These are phyloP conservation scores for Empis livida DNA, from an alignment of 2,888 invertebrate species.

Conservation along the genomic window DNA sequence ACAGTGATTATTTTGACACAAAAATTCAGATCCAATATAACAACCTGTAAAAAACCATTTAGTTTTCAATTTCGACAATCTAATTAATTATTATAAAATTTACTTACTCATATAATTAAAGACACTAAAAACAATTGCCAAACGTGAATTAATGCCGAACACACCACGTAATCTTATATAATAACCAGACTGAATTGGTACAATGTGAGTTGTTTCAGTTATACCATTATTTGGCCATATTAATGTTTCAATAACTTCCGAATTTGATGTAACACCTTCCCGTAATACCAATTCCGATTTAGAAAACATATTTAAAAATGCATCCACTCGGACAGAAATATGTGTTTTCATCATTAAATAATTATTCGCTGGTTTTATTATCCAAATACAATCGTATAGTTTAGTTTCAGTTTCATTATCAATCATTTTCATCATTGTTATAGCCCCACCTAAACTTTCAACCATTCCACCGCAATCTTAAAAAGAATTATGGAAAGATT, in stretches of 20 bases:
- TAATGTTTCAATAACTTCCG: slow-evolving; percentile 44
- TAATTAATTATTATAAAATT: neutral
- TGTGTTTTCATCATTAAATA: slow-evolving; percentile 54
- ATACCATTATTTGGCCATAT: slow-evolving; percentile 39
- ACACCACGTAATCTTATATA: slow-evolving; percentile 54
- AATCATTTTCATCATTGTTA: slow-evolving; percentile 65
- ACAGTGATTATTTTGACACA: slow-evolving; percentile 58
- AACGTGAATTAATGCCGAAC: slow-evolving; percentile 46
- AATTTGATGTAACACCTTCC: slow-evolving; percentile 53
- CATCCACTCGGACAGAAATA: slow-evolving; percentile 46
- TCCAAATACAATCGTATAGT: slow-evolving; percentile 57
- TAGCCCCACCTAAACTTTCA: slow-evolving; percentile 54
- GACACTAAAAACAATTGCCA: slow-evolving; percentile 56
- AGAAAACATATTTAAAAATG: slow-evolving; percentile 47
- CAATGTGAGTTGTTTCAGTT: slow-evolving; percentile 43
- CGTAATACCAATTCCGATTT: slow-evolving; percentile 49
- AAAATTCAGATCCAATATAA: slow-evolving; percentile 51
- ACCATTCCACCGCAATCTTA: slow-evolving; percentile 58
- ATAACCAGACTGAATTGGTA: slow-evolving; percentile 49
- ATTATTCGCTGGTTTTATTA: slow-evolving; percentile 50
- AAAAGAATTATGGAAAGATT: slow-evolving; percentile 15
- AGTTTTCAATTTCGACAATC: neutral
- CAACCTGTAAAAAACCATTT: slow-evolving; percentile 39
- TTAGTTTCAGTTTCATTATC: slow-evolving; percentile 41
- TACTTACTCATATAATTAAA: slow-evolving; percentile 53